These are phyloP conservation scores for Malurus leucopterus DNA, from an alignment of 2,797 vertebrate genomes.

Conservation along the genomic window DNA sequence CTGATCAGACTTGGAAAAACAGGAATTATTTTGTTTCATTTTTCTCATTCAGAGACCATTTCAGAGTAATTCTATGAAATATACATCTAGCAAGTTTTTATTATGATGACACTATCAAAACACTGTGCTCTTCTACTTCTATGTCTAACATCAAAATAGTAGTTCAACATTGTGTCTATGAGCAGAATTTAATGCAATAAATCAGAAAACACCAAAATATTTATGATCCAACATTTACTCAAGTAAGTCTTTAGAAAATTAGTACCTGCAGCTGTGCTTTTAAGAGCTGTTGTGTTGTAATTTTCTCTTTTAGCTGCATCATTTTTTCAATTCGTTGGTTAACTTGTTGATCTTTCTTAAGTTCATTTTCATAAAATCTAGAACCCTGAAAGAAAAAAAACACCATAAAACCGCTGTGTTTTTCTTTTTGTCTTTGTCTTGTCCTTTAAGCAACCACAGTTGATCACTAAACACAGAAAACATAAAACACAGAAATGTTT, in stretches of 20 bases:
- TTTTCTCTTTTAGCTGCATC: slow-evolving; percentile 84
- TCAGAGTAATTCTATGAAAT: neutral
- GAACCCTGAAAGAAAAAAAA: slow-evolving; percentile 80
- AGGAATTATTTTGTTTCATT: neutral
- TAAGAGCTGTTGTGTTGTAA: slow-evolving; percentile 83
- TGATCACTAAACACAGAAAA: neutral
- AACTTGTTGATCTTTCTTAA: slow-evolving; percentile 91
- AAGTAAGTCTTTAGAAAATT: neutral
- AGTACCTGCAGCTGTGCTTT: slow-evolving; percentile 83
- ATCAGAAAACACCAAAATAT: neutral
- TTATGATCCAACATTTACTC: neutral
- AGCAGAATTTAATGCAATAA: neutral
- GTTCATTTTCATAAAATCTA: slow-evolving; percentile 91
- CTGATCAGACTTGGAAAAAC: neutral
- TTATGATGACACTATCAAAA: neutral
- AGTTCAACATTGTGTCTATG: neutral
- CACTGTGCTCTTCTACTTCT: neutral
- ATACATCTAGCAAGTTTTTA: neutral
- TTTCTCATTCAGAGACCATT: neutral
- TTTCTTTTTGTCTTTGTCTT: neutral
- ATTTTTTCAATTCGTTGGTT: slow-evolving; percentile 92
- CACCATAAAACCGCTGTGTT: neutral
- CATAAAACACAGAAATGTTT: neutral
- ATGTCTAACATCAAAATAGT: neutral
- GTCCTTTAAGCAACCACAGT: neutral